A percentile compares a stretch with the other conserved stretches of the same genome.
Evolutionary conservation across 2,113 vertebrate genomes (phyloP).

Genomic region (Pelmatolapia mariae): DNA sequence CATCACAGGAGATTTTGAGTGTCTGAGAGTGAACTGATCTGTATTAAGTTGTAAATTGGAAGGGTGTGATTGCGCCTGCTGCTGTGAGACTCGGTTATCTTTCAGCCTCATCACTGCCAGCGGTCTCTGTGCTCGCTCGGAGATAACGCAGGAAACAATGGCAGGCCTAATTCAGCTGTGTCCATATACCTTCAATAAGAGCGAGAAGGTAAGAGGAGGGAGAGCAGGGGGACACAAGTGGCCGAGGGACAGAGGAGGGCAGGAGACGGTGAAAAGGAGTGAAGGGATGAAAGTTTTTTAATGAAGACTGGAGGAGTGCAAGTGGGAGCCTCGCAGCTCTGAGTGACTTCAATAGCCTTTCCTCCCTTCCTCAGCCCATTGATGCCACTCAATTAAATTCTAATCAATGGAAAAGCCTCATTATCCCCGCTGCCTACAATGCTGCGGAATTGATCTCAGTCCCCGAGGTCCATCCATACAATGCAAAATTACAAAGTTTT

Average conservation of each 20-base stretch:
- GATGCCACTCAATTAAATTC: slow-evolving; percentile 65
- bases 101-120: slow-evolving; percentile 8
- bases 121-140: not conserved
- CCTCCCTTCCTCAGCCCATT: slow-evolving; percentile 25
- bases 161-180: not conserved
- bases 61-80: slow-evolving; percentile 14
- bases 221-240: not conserved
- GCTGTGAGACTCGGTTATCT: slow-evolving; percentile 21
- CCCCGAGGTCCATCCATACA: slow-evolving; percentile 24
- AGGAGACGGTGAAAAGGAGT: not conserved
- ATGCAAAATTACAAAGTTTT: slow-evolving; percentile 28
- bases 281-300: not conserved
- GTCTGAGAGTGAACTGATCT: slow-evolving; percentile 5
- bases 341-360: slow-evolving; percentile 44
- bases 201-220: not conserved
- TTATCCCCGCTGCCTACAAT: slow-evolving; percentile 55
- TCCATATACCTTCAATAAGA: not conserved
- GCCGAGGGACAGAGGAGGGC: not conserved
- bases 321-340: not conserved
- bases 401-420: slow-evolving; percentile 67
- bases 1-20: not conserved
- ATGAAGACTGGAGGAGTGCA: not conserved
- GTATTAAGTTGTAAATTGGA: slow-evolving; percentile 50
- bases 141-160: not conserved
- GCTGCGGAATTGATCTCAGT: slow-evolving; percentile 55